Evolutionary conservation across 2,113 vertebrate genomes (phyloP), one percentile per base, ranked within the genome.

Genomic region (Herpailurus yagouaroundi): DNA sequence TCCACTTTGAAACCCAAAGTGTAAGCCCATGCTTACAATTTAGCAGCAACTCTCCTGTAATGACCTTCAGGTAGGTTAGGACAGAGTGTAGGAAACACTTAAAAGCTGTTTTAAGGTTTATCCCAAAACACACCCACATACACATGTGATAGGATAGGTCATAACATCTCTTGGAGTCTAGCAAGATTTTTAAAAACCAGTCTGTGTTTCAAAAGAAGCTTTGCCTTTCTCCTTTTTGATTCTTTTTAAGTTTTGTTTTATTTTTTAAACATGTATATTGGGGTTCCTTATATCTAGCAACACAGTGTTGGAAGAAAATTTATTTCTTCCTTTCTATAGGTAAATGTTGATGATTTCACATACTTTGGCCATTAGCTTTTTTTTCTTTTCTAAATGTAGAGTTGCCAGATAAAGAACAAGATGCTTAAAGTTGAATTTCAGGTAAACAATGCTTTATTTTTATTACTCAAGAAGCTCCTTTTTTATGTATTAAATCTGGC

Each of bases 91-190:
- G 95, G 64, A 96, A 97, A 96, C 90, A 97, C 45, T 87, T 95
- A 84, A 71, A 97, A 95, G 57, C 96, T 90, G 95, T 77, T 97
- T 85, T 68, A 85, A 36, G 31, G 80, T 98, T 98, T 98, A 96
- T 86, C 94, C 97, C 95, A 82, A 98, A 98, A 98, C 41, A 97
- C 95, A 50, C 97, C 94, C 97, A 97, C 97, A 10, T 79, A 81
- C 60, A 77, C 96, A 95, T 38, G 79, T 31, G n/a, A 63, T 73
- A 21, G 52, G n/a, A 16, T 41, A 82, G 50, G 4, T 74, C 94
- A 95, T 48, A 95, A 95, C 55, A 88, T 80, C 52, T 82, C 85
- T 50, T 21, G 11, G 55, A 93, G 27, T 82, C 38, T 52, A 91
- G 60, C 64, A 88, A 73, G 64, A 83, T 63, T 76, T 91, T 81